phyloP scores from a whole-genome alignment of 2,888 invertebrate species.

The Andrena marginata region DNA sequence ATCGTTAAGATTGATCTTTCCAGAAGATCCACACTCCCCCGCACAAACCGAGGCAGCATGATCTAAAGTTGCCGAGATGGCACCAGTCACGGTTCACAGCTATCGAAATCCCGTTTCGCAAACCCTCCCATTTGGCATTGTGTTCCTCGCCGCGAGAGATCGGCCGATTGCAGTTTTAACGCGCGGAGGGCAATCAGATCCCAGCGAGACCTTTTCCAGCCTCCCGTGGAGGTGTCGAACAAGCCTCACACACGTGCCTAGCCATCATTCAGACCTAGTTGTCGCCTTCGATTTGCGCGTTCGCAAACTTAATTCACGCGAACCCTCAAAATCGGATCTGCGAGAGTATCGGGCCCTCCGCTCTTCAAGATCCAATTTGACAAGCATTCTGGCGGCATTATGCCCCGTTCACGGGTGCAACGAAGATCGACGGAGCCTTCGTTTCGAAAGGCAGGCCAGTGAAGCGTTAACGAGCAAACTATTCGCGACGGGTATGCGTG shows the following conservation, averaged over 20 bases:
- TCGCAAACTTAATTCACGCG: slow-evolving; percentile 4
- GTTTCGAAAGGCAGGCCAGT: slow-evolving; percentile 9
- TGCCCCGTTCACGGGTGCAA: background rate
- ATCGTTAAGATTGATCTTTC: background rate
- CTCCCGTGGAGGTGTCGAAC: background rate
- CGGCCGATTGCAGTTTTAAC: slow-evolving; percentile 53
- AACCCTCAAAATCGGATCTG: background rate
- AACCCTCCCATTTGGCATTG: slow-evolving; percentile 44
- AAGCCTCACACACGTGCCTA: background rate
- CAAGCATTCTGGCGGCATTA: background rate
- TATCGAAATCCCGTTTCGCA: slow-evolving; percentile 57
- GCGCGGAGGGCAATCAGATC: slow-evolving; percentile 56
- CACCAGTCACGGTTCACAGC: slow-evolving; percentile 49
- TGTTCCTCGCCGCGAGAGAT: slow-evolving; percentile 46
- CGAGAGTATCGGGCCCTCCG: no score
- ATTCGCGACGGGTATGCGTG: background rate
- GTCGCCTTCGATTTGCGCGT: slow-evolving; percentile 23
- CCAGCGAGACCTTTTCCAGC: slow-evolving; percentile 50
- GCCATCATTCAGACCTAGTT: slow-evolving; percentile 14
- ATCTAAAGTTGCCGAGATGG: slow-evolving; percentile 21
- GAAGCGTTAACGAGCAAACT: slow-evolving; percentile 23
- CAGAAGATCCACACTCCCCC: background rate
- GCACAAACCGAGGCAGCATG: slow-evolving; percentile 27
- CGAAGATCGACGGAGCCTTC: background rate
- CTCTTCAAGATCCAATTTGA: no score